Evolutionary conservation across 2,113 vertebrate genomes (phyloP).

Genomic region (Sorex araneus): DNA sequence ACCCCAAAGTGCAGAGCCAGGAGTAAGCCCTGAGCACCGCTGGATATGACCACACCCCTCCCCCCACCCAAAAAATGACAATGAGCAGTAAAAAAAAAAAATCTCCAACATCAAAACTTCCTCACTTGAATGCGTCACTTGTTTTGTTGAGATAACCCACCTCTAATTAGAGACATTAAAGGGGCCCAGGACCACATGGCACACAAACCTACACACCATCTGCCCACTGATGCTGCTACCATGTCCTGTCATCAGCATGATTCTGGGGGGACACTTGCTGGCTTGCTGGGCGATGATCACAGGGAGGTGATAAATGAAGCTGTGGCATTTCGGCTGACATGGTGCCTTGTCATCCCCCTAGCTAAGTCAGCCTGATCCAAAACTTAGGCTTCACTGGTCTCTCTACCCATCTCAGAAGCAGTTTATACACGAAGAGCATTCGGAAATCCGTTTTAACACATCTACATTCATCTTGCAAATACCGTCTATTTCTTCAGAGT

Average conservation of each 20-base stretch:
- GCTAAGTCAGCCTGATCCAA: not conserved
- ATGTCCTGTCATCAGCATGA: not conserved
- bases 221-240: not conserved
- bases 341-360: not conserved
- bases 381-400: not conserved
- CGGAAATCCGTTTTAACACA: not conserved
- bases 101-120: not conserved
- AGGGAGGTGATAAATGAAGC: conserved; percentile 1
- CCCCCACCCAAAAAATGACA: too few species aligned
- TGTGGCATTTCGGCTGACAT: not conserved
- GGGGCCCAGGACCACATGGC: not conserved
- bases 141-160: not conserved
- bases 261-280: conserved; percentile 8
- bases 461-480: conserved; percentile 34
- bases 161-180: not conserved
- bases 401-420: not conserved
- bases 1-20: too few species aligned
- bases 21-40: too few species aligned
- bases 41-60: too few species aligned
- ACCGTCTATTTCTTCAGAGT: conserved; percentile 20
- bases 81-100: not conserved
- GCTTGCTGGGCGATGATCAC: not conserved
- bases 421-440: not conserved
- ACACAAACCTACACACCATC: not conserved
- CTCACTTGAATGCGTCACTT: not conserved